These are phyloP conservation scores for Cyphomyrus plagiostoma DNA, from an alignment of 2,113 vertebrate genomes.

Conservation along the genomic window DNA sequence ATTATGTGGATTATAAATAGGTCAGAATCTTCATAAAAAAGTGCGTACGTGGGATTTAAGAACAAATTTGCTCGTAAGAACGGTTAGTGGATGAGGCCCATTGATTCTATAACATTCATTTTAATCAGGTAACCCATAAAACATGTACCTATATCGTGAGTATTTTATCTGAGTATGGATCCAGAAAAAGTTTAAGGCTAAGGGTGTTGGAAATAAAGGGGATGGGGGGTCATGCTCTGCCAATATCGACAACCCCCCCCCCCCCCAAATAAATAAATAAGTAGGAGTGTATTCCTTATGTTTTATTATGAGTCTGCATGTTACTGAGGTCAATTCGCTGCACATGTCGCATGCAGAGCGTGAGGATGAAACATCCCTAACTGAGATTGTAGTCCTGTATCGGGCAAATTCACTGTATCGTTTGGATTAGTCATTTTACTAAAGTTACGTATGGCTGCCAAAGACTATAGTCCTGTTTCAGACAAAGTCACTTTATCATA, in stretches of 20 bases:
- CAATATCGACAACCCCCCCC: not conserved
- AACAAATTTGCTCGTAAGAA: too few relatives aligned
- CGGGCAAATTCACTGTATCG: not conserved
- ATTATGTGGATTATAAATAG: too few relatives aligned
- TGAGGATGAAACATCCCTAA: not conserved
- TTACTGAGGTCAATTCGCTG: not conserved
- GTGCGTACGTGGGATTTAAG: too few relatives aligned
- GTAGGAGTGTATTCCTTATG: not conserved
- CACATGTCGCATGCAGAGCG: not conserved
- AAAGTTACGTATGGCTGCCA: not conserved
- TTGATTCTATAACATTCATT: not conserved
- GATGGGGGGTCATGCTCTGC: not conserved
- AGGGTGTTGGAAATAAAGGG: not conserved
- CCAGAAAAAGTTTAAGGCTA: not conserved
- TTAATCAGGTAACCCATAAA: not conserved
- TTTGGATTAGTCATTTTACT: not conserved
- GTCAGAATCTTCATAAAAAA: too few relatives aligned
- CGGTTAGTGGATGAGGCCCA: too few relatives aligned
- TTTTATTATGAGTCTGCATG: not conserved
- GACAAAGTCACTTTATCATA: not conserved
- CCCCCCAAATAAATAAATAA: not conserved
- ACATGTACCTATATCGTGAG: not conserved
- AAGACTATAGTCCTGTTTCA: not conserved
- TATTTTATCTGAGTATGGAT: not conserved
- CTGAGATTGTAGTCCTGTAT: not conserved